Base-by-base conservation (phyloP, 2,888 invertebrate genomes). In the Cheilosia pagana region DNA sequence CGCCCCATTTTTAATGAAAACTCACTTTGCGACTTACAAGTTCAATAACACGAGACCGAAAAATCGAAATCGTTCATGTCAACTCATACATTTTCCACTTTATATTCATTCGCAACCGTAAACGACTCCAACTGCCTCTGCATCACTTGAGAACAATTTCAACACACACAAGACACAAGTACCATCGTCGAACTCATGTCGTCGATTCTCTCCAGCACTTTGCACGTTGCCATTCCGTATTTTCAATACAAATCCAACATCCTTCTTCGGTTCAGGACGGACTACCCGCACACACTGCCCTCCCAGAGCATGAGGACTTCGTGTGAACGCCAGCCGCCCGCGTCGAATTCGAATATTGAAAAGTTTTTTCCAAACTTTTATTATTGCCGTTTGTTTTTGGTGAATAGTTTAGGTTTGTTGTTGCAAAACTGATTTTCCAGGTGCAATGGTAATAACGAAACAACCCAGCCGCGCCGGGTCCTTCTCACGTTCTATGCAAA, bases 301-400 rank as follows among this genome's bases (percentile, higher is more conserved):
- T n/a, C n/a, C 72, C 72, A 43, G 65, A 60, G 59, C 78, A 65
- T 60, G 62, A 79, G 52, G 52, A 50, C 55, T 50, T 63, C 35
- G 28, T 50, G n/a, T 6, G 48, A 41, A 16, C 53, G 43, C 25
- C 23, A 39, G n/a, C 21, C 14, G 39, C 39, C 53, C 53, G 53
- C 62, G 60, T 45, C 50, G 63, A 63, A 71, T 78, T 45, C 50
- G 63, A 63, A 71, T 78, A 72, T 72, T 72, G 72, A 78, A 72
- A 71, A 78, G 72, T 78, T 72, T 72, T 76, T 78, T 35, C 35
- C 50, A 63, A 76, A 76, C 57, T 81, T 81, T 76, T 81, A 70
- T 71, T 76, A 81, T 81, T 81, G 45, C 70, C 59, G 59, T 76
- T 81, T 76, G n/a, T n/a, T 65, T 81, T 63, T 60, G 52, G 67